phyloP scores from a whole-genome alignment of 2,113 vertebrate genomes.

The Calypte anna region DNA sequence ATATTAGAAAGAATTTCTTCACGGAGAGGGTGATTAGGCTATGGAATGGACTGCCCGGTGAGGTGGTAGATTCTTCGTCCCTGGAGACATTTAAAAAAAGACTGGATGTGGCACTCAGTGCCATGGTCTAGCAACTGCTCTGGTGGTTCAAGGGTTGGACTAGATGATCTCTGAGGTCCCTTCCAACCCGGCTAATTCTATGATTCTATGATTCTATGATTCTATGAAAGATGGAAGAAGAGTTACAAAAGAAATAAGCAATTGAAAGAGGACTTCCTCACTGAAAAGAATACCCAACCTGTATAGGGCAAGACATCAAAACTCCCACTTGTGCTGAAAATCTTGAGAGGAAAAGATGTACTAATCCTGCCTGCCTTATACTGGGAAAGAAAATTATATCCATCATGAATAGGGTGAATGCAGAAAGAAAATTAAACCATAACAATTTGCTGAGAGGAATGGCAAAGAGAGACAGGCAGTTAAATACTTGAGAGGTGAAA shows the following conservation, averaged over 20 bases:
- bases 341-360: not conserved
- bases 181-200: too few species aligned
- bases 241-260: not conserved
- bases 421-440: not conserved
- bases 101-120: too few species aligned
- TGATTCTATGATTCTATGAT: too few species aligned
- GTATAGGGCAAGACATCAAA: not conserved
- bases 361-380: not conserved
- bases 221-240: not conserved
- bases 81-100: too few species aligned
- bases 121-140: too few species aligned
- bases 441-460: not conserved
- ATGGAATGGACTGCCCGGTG: too few species aligned
- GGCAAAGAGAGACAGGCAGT: not conserved
- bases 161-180: too few species aligned
- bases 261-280: not conserved
- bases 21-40: too few species aligned
- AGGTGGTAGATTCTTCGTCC: too few species aligned
- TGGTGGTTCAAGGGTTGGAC: too few species aligned
- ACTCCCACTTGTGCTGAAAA: not conserved
- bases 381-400: not conserved
- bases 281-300: not conserved
- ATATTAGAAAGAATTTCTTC: too few species aligned
- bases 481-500: not conserved
- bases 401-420: not conserved